Conservation (phyloP, 2,888 invertebrate genomes). For the Callyntrura guangdongensis region DNA sequence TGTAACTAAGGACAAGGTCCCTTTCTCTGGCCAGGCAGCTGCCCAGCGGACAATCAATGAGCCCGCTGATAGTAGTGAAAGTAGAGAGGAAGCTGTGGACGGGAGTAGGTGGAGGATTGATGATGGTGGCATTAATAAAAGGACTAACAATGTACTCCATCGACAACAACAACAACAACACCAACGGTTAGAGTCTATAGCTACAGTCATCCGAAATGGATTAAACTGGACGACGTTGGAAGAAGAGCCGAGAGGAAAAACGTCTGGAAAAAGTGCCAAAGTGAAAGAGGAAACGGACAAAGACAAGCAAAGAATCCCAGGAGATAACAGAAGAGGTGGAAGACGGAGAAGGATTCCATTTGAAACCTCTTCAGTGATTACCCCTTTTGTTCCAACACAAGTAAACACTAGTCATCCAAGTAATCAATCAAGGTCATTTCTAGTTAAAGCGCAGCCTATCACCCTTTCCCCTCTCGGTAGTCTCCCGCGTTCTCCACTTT, state of each 20-base stretch:
- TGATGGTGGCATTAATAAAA: conserved; percentile 25
- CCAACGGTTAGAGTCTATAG: background rate
- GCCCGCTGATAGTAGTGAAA: background rate
- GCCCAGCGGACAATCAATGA: conserved; percentile 41
- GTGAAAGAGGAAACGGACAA: background rate
- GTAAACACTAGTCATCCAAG: conserved; percentile 61
- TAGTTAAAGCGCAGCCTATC: conserved; percentile 41
- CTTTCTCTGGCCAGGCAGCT: too few relatives aligned
- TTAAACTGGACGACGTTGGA: conserved; percentile 36
- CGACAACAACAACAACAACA: conserved; percentile 1
- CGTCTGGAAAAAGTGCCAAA: conserved; percentile 17
- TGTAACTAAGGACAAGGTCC: too few relatives aligned
- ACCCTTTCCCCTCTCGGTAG: too few relatives aligned
- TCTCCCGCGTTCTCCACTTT: too few relatives aligned
- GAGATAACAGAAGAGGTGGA: conserved; percentile 33
- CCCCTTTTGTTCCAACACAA: background rate
- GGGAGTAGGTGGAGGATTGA: conserved; percentile 14
- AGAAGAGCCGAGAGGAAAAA: background rate
- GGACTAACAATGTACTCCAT: conserved; percentile 11
- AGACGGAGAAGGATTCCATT: conserved; percentile 58
- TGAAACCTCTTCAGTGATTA: conserved; percentile 22
- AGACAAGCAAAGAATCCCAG: conserved; percentile 9
- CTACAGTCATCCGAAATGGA: conserved; percentile 20
- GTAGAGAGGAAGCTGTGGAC: background rate
- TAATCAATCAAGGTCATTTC: conserved; percentile 69